A percentile compares a stretch with the other conserved stretches of the same genome.
Evolutionary conservation across 1,140 invertebrate species (phyloP).

Genomic region (Asbolus verrucosus): DNA sequence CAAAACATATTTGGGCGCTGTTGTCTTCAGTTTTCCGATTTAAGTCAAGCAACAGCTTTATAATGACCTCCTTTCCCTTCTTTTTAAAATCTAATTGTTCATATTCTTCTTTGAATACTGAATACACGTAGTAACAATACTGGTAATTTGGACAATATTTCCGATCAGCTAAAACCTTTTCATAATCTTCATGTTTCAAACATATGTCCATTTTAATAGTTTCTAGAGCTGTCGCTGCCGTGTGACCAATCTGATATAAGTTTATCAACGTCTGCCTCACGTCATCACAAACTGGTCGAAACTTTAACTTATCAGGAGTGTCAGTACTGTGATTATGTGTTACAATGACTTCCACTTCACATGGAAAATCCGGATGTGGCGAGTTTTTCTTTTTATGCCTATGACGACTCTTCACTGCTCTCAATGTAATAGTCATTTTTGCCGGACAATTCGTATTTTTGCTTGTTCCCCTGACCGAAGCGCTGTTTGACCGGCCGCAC

Average conservation of each 20-base stretch:
- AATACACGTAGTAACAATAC: constrained; percentile 12
- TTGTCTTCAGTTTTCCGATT: constrained; percentile 8
- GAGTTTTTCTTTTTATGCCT: neutral
- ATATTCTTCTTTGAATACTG: constrained; percentile 25
- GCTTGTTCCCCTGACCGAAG: neutral
- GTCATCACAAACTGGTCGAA: constrained; percentile 4
- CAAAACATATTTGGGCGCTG: neutral
- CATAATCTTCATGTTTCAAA: neutral
- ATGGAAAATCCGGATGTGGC: neutral
- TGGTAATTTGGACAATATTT: constrained; percentile 13
- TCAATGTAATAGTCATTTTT: constrained; percentile 18
- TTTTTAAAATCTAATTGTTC: neutral
- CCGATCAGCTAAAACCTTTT: constrained; percentile 1
- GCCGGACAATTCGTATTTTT: constrained; percentile 39
- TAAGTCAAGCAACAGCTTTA: neutral
- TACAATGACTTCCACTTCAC: constrained; percentile 14
- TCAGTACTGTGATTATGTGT: constrained; percentile 24
- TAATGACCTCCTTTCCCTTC: neutral
- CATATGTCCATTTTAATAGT: neutral
- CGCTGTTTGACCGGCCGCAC: neutral
- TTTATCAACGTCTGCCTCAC: constrained; percentile 7
- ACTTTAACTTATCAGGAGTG: neutral
- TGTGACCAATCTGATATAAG: constrained; percentile 7
- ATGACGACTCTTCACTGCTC: neutral
- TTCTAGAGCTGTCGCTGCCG: neutral